These are phyloP conservation scores for Muntiacus muntjak DNA, from an alignment of 2,113 vertebrate species.

Conservation along the genomic window DNA sequence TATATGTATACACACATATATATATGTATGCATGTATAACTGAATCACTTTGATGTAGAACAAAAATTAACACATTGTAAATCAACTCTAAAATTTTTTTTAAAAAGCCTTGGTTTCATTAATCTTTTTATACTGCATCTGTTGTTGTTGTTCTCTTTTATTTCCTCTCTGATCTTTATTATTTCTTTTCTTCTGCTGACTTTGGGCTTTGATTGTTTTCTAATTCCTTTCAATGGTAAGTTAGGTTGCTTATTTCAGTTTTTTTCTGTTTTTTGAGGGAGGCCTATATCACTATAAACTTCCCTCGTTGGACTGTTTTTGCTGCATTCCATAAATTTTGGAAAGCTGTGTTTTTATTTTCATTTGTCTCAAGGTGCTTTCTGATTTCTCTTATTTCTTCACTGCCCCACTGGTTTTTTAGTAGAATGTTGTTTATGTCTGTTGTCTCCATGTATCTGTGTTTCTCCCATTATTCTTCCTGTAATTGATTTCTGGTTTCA, in stretches of 20 bases:
- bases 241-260: not conserved
- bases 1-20: not conserved
- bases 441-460: not conserved
- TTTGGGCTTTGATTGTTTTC: not conserved
- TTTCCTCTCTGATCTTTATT: not conserved
- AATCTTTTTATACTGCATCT: not conserved
- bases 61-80: not conserved
- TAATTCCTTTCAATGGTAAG: not conserved
- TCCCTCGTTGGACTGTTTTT: not conserved
- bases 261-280: not conserved
- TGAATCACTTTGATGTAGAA: not conserved
- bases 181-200: not conserved
- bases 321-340: not conserved
- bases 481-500: not conserved
- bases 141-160: not conserved
- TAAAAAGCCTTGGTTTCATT: not conserved
- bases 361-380: not conserved
- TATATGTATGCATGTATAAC: not conserved
- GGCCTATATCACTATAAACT: not conserved
- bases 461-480: not conserved
- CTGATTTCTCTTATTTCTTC: not conserved
- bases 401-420: not conserved
- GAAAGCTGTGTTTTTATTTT: not conserved
- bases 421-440: not conserved
- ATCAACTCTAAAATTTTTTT: not conserved